These are phyloP conservation scores for Chaitophorus viminalis DNA, from an alignment of 2,888 invertebrate species.

Conservation along the genomic window DNA sequence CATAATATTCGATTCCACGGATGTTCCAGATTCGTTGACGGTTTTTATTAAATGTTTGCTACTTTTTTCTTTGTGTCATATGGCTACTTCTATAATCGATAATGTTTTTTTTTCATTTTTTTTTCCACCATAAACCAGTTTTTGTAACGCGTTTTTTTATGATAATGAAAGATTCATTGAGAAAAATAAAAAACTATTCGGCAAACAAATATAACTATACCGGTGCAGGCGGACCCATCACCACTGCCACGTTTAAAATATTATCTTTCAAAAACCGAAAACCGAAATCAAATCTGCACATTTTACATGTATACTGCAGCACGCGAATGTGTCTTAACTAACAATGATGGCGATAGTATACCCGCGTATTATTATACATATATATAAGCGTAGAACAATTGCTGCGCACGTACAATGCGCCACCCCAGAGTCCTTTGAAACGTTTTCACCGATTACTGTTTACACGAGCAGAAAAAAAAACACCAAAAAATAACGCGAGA, in stretches of 20 bases:
- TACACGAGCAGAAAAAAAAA: constrained; percentile 12
- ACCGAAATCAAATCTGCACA: constrained; percentile 9
- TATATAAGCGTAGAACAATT: background rate
- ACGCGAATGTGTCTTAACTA: background rate
- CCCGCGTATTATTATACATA: no score
- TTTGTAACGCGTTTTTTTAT: constrained; percentile 47
- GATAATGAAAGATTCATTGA: constrained; percentile 41
- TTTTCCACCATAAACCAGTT: constrained; percentile 31
- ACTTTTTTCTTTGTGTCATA: background rate
- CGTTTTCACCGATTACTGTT: background rate
- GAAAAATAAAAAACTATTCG: constrained; percentile 12
- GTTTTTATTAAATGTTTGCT: background rate
- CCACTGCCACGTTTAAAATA: background rate
- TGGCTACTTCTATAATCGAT: background rate
- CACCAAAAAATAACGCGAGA: background rate
- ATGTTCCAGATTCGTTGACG: background rate
- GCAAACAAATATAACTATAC: constrained; percentile 1
- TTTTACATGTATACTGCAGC: background rate
- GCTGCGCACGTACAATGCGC: background rate
- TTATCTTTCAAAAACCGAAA: constrained; percentile 28
- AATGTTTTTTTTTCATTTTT: background rate
- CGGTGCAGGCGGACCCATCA: background rate
- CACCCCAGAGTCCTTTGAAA: background rate
- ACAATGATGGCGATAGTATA: no score
- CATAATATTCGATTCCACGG: constrained; percentile 12